Evolutionary conservation across 2,113 vertebrate genomes (phyloP).

Genomic region (Phyllostomus discolor): DNA sequence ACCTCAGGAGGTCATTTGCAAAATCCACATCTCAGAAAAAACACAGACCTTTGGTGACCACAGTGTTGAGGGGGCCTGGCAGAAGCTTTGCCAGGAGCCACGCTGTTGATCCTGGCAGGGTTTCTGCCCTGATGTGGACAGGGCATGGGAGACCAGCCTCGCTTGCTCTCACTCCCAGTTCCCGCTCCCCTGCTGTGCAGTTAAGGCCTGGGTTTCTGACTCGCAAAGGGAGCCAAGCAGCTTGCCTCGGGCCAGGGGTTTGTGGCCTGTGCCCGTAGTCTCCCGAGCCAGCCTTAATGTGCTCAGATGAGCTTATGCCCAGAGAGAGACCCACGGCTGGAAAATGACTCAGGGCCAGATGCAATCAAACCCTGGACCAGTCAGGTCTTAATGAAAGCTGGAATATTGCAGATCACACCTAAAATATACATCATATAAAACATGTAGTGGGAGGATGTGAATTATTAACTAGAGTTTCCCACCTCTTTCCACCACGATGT

Average conservation of each 20-base stretch:
- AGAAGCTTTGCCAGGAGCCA: constrained; percentile 32
- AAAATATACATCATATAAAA: background rate
- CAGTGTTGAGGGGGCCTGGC: background rate
- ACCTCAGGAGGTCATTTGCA: constrained; percentile 59
- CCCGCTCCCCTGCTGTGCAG: constrained; percentile 21
- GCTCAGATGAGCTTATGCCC: background rate
- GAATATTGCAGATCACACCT: constrained; percentile 44
- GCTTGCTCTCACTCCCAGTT: background rate
- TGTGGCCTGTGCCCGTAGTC: background rate
- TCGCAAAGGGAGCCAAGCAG: background rate
- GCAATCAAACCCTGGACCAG: background rate
- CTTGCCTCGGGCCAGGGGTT: background rate
- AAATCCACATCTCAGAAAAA: constrained; percentile 46
- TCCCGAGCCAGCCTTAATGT: background rate
- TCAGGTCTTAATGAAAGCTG: constrained; percentile 29
- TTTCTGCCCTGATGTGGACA: constrained; percentile 45
- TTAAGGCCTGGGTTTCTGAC: background rate
- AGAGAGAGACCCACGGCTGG: background rate
- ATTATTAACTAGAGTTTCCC: background rate
- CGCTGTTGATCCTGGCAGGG: constrained; percentile 63
- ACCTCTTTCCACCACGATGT: background rate
- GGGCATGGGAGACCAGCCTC: background rate
- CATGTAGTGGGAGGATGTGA: background rate
- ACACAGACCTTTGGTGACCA: constrained; percentile 42
- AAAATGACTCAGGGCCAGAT: constrained; percentile 31